Percentiles rank a stretch among this genome's conserved stretches.
phyloP scores from a whole-genome alignment of 1,140 invertebrate species.

The Delia radicum region DNA sequence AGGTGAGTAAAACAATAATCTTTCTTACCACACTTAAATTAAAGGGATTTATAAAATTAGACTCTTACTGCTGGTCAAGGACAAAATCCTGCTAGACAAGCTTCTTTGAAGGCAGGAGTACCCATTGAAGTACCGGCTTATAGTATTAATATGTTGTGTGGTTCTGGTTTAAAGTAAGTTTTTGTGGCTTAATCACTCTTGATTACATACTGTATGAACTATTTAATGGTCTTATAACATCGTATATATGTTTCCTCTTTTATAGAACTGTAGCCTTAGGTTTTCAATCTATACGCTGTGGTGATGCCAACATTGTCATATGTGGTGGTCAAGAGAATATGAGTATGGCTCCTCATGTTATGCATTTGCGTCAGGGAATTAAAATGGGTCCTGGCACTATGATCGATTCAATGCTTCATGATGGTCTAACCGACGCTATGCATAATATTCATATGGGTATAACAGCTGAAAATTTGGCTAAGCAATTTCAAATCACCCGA shows the following conservation, averaged over 20 bases:
- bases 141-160: constrained; percentile 83
- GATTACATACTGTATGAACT: too few species aligned
- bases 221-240: not conserved
- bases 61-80: constrained; percentile 72
- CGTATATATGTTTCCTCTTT: constrained; percentile 2
- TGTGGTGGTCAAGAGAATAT: constrained; percentile 87
- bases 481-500: constrained; percentile 68
- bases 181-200: too few species aligned
- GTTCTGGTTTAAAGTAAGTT: constrained; percentile 77
- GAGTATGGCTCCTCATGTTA: constrained; percentile 75
- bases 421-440: constrained; percentile 83
- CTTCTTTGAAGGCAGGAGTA: constrained; percentile 75
- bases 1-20: constrained; percentile 60
- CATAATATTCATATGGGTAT: constrained; percentile 80
- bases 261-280: constrained; percentile 69
- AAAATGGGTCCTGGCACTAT: constrained; percentile 72
- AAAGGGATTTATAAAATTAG: constrained; percentile 56
- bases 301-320: constrained; percentile 71
- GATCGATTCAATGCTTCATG: constrained; percentile 71
- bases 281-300: constrained; percentile 69
- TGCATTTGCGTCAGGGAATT: constrained; percentile 65
- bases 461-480: constrained; percentile 82
- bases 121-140: constrained; percentile 73
- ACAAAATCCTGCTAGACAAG: constrained; percentile 85
- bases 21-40: constrained; percentile 35